A percentile compares a stretch with the other conserved stretches of the same genome.
Conservation (phyloP, 2,888 invertebrate species). For the Drosophila gaucha region DNA sequence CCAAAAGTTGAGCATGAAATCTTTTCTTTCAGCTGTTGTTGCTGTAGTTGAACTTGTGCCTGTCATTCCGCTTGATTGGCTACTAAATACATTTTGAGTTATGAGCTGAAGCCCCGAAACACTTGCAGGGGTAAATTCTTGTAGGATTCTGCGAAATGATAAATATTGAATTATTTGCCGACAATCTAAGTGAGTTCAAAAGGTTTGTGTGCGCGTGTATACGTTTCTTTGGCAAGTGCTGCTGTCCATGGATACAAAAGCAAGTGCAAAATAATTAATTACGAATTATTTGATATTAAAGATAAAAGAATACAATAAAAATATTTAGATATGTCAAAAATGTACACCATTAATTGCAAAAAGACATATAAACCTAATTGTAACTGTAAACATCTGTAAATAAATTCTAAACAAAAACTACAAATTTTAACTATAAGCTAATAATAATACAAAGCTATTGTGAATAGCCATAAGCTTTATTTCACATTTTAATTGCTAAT, state of each 20-base stretch:
- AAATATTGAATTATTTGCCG: constrained; percentile 53
- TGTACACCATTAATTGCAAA: no score
- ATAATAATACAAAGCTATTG: no score
- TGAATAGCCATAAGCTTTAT: no score
- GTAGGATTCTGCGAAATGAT: constrained; percentile 45
- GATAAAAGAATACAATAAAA: neutral
- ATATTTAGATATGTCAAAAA: no score
- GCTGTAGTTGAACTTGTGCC: constrained; percentile 57
- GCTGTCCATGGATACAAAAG: constrained; percentile 14
- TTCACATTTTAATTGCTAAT: no score
- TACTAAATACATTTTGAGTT: constrained; percentile 68
- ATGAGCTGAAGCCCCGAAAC: constrained; percentile 46
- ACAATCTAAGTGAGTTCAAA: constrained; percentile 34
- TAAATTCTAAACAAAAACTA: no score
- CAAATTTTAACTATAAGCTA: no score
- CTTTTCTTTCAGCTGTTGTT: constrained; percentile 22
- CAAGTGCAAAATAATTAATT: constrained; percentile 27
- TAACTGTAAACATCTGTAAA: no score
- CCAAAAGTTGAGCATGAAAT: constrained; percentile 24
- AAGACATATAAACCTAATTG: no score
- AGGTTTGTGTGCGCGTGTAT: neutral
- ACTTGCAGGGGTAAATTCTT: constrained; percentile 6
- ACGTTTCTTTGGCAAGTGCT: neutral
- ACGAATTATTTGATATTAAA: constrained; percentile 1
- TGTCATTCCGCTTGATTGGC: constrained; percentile 72